Conservation (phyloP, 2,797 vertebrate species). For the Crenichthys baileyi region DNA sequence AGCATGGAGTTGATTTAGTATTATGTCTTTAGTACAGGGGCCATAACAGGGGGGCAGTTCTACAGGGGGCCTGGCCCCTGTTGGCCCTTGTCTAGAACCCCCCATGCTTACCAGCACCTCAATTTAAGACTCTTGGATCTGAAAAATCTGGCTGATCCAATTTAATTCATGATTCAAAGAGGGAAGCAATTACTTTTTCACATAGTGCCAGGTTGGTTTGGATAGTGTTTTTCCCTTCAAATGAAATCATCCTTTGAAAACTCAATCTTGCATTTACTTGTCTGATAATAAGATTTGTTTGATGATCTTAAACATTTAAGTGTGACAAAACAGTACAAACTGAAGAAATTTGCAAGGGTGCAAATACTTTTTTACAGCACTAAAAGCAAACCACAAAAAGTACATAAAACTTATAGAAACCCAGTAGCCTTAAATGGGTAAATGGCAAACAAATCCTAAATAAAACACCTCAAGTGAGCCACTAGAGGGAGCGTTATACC, state of each 20-base stretch:
- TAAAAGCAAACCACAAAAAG: background rate
- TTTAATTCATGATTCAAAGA: background rate
- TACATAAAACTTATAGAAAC: background rate
- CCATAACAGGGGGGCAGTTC: too few species aligned
- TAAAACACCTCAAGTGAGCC: conserved; percentile 29
- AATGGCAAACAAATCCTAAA: background rate
- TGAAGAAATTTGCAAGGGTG: background rate
- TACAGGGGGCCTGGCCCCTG: too few species aligned
- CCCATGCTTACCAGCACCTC: too few species aligned
- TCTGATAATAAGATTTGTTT: background rate
- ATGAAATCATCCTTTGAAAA: background rate
- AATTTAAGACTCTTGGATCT: too few species aligned
- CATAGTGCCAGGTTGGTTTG: background rate
- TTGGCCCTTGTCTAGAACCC: too few species aligned
- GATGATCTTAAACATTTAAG: background rate
- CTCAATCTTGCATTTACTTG: background rate
- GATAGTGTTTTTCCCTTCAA: background rate
- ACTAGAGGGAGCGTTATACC: conserved; percentile 55
- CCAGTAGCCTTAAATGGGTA: background rate
- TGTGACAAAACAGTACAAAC: too few species aligned
- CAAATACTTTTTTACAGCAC: background rate
- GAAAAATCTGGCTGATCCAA: background rate
- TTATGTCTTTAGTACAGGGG: too few species aligned
- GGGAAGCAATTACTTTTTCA: background rate
- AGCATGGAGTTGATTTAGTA: too few species aligned